Conservation (phyloP, 2,888 invertebrate genomes). For the Horisme vitalbata region DNA sequence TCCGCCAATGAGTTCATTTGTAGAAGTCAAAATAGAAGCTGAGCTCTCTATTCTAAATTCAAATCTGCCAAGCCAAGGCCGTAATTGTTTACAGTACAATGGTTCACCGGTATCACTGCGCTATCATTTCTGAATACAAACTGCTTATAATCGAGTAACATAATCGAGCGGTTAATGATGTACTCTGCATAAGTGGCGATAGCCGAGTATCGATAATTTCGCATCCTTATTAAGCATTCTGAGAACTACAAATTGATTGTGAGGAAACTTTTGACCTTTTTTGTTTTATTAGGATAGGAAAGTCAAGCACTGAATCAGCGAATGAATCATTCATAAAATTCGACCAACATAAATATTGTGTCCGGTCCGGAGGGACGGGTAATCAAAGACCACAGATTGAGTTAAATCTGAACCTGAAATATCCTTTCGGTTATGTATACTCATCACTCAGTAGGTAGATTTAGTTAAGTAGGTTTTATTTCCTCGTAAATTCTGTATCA, state of each 20-base stretch:
- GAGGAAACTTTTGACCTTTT: constrained; percentile 25
- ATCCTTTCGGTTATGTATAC: too few relatives aligned
- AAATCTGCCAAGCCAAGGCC: constrained; percentile 38
- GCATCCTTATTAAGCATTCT: constrained; percentile 52
- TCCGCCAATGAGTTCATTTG: constrained; percentile 11
- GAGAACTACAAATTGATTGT: constrained; percentile 28
- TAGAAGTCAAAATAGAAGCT: constrained; percentile 9
- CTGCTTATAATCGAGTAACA: constrained; percentile 42
- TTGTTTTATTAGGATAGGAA: constrained; percentile 13
- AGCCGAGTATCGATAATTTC: constrained; percentile 39
- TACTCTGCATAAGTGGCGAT: constrained; percentile 40
- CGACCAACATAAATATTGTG: too few relatives aligned
- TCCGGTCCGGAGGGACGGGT: too few relatives aligned
- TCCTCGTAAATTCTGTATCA: too few relatives aligned
- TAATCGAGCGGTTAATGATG: constrained; percentile 43
- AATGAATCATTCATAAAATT: constrained; percentile 22
- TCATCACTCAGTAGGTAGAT: too few relatives aligned
- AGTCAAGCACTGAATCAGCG: constrained; percentile 10
- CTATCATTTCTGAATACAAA: constrained; percentile 50
- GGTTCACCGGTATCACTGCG: constrained; percentile 43
- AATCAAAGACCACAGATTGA: too few relatives aligned
- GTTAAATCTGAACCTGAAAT: too few relatives aligned
- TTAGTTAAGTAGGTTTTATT: too few relatives aligned
- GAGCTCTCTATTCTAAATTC: constrained; percentile 24
- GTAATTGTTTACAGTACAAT: constrained; percentile 41